A percentile compares a stretch with the other conserved stretches of the same genome.
phyloP scores from a whole-genome alignment of 2,888 invertebrate species.

The Tenthredo amoena region DNA sequence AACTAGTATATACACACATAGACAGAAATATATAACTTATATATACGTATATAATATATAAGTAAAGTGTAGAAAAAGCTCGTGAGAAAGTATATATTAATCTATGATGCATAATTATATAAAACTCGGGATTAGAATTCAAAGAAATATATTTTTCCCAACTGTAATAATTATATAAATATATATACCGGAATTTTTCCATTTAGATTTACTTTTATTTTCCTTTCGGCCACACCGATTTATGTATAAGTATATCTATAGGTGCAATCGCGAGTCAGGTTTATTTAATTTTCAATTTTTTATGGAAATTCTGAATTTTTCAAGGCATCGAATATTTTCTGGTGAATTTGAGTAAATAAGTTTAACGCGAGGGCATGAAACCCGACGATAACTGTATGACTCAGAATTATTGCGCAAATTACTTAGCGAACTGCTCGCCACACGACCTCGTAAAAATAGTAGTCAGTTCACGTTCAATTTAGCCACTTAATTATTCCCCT shows the following conservation, averaged over 20 bases:
- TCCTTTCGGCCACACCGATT: not conserved
- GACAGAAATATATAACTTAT: not conserved
- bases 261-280: not conserved
- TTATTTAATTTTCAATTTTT: not conserved
- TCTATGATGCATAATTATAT: conserved; percentile 4
- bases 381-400: conserved; percentile 4
- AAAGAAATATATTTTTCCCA: not conserved
- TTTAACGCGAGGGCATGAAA: conserved; percentile 11
- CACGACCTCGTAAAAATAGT: conserved; percentile 22
- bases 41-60: not conserved
- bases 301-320: not conserved
- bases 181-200: not conserved
- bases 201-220: not conserved
- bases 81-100: conserved; percentile 20
- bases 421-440: not conserved
- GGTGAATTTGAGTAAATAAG: not conserved
- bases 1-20: conserved; percentile 18
- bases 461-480: conserved; percentile 24
- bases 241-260: not conserved
- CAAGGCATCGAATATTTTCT: not conserved
- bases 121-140: not conserved
- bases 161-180: not conserved
- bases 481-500: conserved; percentile 35
- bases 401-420: conserved; percentile 27
- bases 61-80: not conserved